Percentiles rank a stretch among this genome's conserved stretches.
These are phyloP conservation scores for Perca schrenkii DNA, from an alignment of 2,113 vertebrate species.

Conservation along the genomic window DNA sequence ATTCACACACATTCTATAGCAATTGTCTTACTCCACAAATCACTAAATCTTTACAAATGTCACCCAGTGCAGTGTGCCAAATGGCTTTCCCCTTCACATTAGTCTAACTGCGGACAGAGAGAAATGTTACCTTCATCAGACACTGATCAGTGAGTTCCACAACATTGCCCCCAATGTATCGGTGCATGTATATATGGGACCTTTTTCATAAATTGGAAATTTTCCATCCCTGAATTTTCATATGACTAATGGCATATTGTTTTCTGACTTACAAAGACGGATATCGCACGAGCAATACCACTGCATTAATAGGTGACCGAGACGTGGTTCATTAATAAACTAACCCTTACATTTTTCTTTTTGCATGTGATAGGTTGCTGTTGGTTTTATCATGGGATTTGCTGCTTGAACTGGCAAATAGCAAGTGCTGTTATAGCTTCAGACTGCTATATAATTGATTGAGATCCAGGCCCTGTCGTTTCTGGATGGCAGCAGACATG, in stretches of 20 bases:
- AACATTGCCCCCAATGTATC: conserved; percentile 60
- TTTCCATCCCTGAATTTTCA: conserved; percentile 62
- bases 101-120: conserved; percentile 77
- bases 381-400: conserved; percentile 77
- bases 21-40: conserved; percentile 79
- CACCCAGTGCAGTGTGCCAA: conserved; percentile 69
- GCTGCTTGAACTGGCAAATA: conserved; percentile 71
- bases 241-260: conserved; percentile 77
- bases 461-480: conserved; percentile 56
- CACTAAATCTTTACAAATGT: conserved; percentile 80
- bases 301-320: conserved; percentile 64
- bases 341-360: conserved; percentile 67
- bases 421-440: conserved; percentile 45
- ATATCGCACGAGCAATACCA: conserved; percentile 55
- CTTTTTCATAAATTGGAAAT: conserved; percentile 78
- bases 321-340: conserved; percentile 75
- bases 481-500: conserved; percentile 52
- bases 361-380: conserved; percentile 69
- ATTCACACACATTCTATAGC: conserved; percentile 84
- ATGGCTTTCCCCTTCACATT: conserved; percentile 78
- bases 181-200: conserved; percentile 27
- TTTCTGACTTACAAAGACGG: conserved; percentile 74
- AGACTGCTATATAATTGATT: conserved; percentile 68
- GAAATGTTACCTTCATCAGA: conserved; percentile 68
- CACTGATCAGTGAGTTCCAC: conserved; percentile 76